Conservation (phyloP, 2,888 invertebrate genomes). For the Aspidiotus destructor region DNA sequence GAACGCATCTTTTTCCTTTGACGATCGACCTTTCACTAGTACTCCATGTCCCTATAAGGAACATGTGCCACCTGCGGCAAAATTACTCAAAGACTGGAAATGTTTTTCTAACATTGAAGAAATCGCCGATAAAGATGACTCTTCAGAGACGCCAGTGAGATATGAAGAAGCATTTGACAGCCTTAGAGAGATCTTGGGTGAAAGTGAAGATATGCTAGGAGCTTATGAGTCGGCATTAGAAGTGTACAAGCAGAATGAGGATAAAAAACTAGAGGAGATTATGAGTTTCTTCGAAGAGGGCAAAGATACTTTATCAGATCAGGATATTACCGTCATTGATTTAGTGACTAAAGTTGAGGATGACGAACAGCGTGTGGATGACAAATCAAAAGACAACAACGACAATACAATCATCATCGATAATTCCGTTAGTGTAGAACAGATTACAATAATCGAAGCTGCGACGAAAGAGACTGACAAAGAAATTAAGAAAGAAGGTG, state of each 20-base stretch:
- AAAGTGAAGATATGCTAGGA: background rate
- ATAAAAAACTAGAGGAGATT: constrained; percentile 17
- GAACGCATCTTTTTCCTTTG: background rate
- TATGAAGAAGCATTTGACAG: constrained; percentile 23
- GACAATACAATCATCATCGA: background rate
- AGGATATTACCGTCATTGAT: background rate
- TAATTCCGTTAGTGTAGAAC: background rate
- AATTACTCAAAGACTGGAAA: constrained; percentile 26
- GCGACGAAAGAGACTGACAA: background rate
- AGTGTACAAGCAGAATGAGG: constrained; percentile 10
- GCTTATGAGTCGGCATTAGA: constrained; percentile 15
- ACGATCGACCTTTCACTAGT: constrained; percentile 7
- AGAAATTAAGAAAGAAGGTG: background rate
- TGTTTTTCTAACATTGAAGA: constrained; percentile 8
- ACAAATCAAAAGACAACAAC: background rate
- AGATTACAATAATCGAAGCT: background rate
- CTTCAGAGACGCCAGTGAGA: background rate
- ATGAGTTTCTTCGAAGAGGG: background rate
- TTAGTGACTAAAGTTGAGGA: constrained; percentile 5
- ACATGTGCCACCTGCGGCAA: constrained; percentile 14
- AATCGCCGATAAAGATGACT: background rate
- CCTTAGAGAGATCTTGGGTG: constrained; percentile 10
- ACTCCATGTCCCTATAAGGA: constrained; percentile 2
- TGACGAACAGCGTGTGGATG: constrained; percentile 6
- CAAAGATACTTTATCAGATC: background rate